Base-by-base conservation (phyloP, 2,797 vertebrate species). In the Siniperca obscura region DNA sequence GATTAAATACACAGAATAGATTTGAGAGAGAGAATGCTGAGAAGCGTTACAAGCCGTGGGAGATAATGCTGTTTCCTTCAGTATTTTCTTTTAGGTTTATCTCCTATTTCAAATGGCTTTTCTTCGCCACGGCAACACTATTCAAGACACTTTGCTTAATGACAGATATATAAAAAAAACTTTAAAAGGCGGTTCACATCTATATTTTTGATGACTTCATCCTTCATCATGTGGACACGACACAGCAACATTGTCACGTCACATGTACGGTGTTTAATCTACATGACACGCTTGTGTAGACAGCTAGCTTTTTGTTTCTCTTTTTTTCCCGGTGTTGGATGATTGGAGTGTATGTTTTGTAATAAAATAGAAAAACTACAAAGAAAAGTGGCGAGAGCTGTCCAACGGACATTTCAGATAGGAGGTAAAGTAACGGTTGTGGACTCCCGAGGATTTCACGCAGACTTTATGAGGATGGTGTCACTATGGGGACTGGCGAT, bases 121-220 rank as follows among this genome's bases (percentile, higher is more conserved):
- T 89, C 72, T 68, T 89, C 68, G 48, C 82, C 85, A 83, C 59
- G 48, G 91, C 89, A 89, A 93, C 93, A 93, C 91, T 92, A 91
- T 92, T 89, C 82, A 93, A 91, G 89, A 92, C 86, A 89, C 87
- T 93, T 91, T 90, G 90, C 91, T 87, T 89, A 87, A 84, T 56
- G 76, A 91, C 83, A 82, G 74, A 90, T 76, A 74, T 78, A 62
- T 48, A 85, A 81, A 76, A 76, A 78, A 81, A 83, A 86, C 81
- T 84, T 81, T 77, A 77, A 68, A 85, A 93, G 81, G 90, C 92
- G 89, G 91, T 92, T 94, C 87, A 91, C 90, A 91, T 92, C 73
- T 93, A 91, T 93, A 93, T 94, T 93, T 95, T 94, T 94, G 87
- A 95, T 89, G 89, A 93, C 83, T 83, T 94, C 89, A 89, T 93